Base-by-base conservation (phyloP, 2,797 vertebrate species). In the Dendrocincla fuliginosa region DNA sequence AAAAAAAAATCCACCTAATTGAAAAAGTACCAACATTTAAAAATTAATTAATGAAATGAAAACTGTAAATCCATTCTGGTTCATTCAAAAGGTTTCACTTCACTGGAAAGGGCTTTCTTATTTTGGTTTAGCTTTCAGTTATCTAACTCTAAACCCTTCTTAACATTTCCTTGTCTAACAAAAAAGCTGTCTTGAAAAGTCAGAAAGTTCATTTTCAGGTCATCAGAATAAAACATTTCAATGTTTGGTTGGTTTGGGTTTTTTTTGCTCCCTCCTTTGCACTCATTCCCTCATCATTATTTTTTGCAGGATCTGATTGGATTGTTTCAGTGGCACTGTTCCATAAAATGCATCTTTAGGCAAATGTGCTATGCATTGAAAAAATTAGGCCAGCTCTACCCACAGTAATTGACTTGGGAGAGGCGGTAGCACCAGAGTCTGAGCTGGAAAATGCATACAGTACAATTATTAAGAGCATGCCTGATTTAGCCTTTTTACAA, bases 311-410 rank as follows among this genome's bases (percentile, higher is more conserved):
- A 82, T 50, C 46, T 50, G 42, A 73, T 3, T 59, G 73, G 61
- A 84, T 47, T 69, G 39, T 65, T 94, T 78, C 67, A 61, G 39
- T 76, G 61, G 73, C 14, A 49, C 12, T 65, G 57, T 59, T 93
- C 86, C 50, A 93, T 63, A 65, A 86, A 88, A 65, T 59, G 50
- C 4, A 3, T 81, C 65, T 93, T 89, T 67, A 92, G 44, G 64
- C 81, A 95, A 94, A 90, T 64, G 44, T 56, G 52, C 69, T 52
- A 52, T 16, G 28, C 65, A 60, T 7, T 44, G 37, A 59, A 93
- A 91, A 89, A 95, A 90, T 69, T 15, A 89, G 90, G 77, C 90
- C 83, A 93, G 9, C 28, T 78, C 69, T 87, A 63, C 47, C 49
- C 63, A 44, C 47, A 84, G 24, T 56, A 86, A 81, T 59, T 60